Evolutionary conservation across 2,797 vertebrate genomes (phyloP), one percentile per base, ranked within the genome.

Genomic region (Gymnocypris eckloni): DNA sequence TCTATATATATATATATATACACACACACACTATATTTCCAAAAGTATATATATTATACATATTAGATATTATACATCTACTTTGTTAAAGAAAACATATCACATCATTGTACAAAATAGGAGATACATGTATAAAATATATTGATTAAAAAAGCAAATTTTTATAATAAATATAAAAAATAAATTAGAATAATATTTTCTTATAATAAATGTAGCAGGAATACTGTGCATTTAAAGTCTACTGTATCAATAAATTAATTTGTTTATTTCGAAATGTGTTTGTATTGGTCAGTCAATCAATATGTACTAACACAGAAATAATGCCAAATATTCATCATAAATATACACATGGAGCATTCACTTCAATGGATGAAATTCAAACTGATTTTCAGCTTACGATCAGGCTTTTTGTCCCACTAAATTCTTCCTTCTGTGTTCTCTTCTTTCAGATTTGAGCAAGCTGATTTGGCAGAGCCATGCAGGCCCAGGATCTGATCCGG

Each of bases 401-500:
- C 3, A 28, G 8, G 7, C 45, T 59, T 72, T 52, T 25, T 76
- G 39, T 82, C 18, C 20, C 52, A 28, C 12, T 64, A 64, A 64
- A 59, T n/a, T n/a, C 11, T 11, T 59, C 20, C 72, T 9, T 45
- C 6, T 89, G 1, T 77, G 45, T 83, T 90, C 66, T 39, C 37
- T 82, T 16, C 75, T 89, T 89, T 81, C 33, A 93, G 85, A 83
- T 61, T 88, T 52, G 72, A 87, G 79, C 84, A 37, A n/a, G 11
- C 37, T 41, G 20, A 15, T 28, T 78, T 41, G 28, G 43, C 33
- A 39, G 16, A 79, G 72, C 61, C 37, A 97, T 97, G 96, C 95
- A 99, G 93, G 95, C 97, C 88, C 97, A 98, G 83, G 98, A 99
- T 89, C 90, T 99, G 92, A 96, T 99, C 80, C 95, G 95, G 89